Evolutionary conservation across 2,888 invertebrate genomes (phyloP).

Genomic region (Drosophila percnosoma): DNA sequence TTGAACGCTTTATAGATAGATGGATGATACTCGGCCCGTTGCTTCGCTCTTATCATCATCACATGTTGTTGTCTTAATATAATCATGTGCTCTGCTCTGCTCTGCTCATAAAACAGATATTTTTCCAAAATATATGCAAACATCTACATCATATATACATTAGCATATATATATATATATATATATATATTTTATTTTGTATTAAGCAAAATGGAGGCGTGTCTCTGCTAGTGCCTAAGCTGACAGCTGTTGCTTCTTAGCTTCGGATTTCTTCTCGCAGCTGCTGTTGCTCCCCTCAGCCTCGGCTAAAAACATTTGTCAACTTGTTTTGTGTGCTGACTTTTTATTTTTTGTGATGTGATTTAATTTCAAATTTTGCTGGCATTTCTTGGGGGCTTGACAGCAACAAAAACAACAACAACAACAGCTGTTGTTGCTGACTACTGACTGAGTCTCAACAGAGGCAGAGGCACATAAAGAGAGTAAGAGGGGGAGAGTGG

Average conservation of each 20-base stretch:
- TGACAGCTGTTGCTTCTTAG: conserved; percentile 37
- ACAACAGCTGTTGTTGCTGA: neutral
- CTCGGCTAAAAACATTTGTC: conserved; percentile 35
- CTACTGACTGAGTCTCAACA: neutral
- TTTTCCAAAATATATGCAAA: conserved; percentile 44
- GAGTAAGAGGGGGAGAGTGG: too few relatives aligned
- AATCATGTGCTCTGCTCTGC: conserved; percentile 57
- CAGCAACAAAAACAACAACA: neutral
- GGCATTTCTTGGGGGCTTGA: conserved; percentile 24
- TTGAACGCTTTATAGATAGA: conserved; percentile 26
- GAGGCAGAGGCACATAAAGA: neutral
- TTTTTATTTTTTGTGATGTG: conserved; percentile 20
- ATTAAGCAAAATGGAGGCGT: conserved; percentile 55
- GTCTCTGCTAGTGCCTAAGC: conserved; percentile 31
- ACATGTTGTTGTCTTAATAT: conserved; percentile 33
- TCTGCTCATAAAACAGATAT: conserved; percentile 50
- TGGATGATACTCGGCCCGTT: conserved; percentile 23
- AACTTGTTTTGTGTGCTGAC: conserved; percentile 47
- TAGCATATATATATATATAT: conserved; percentile 5
- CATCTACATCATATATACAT: neutral
- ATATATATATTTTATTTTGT: conserved; percentile 16
- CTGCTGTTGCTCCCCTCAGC: neutral
- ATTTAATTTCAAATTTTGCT: conserved; percentile 30
- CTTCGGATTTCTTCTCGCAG: neutral
- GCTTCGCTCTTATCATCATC: conserved; percentile 15